Percentiles rank a stretch among this genome's conserved stretches.
Conservation (phyloP, 2,797 vertebrate genomes). For the Apogon hyalosoma region DNA sequence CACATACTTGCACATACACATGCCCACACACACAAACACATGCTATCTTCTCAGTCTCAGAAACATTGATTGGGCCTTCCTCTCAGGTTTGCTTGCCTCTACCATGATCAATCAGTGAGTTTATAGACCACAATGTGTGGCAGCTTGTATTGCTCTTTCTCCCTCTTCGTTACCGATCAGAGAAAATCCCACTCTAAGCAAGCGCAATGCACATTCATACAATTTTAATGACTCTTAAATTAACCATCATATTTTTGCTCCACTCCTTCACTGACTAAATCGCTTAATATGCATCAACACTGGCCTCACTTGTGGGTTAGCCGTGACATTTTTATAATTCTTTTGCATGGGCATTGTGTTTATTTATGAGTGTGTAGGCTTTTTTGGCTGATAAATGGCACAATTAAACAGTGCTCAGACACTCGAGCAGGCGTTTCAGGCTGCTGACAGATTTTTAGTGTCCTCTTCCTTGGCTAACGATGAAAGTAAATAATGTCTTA, state of each 20-base stretch:
- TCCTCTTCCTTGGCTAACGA: slow-evolving; percentile 88
- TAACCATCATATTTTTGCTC: slow-evolving; percentile 88
- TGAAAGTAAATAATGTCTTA: slow-evolving; percentile 93
- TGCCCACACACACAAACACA: slow-evolving; percentile 22
- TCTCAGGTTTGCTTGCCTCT: slow-evolving; percentile 72
- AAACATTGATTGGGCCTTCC: slow-evolving; percentile 76
- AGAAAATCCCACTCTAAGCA: slow-evolving; percentile 87
- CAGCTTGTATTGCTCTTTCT: slow-evolving; percentile 81
- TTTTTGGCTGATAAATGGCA: slow-evolving; percentile 92
- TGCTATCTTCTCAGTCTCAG: slow-evolving; percentile 38
- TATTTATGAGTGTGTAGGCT: slow-evolving; percentile 92
- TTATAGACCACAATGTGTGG: slow-evolving; percentile 85
- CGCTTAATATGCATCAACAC: slow-evolving; percentile 92
- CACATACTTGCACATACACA: slow-evolving; percentile 25
- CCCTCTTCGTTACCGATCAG: slow-evolving; percentile 80
- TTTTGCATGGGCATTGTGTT: slow-evolving; percentile 90
- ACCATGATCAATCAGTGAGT: slow-evolving; percentile 80
- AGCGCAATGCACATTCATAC: slow-evolving; percentile 89
- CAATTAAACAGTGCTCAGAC: slow-evolving; percentile 90
- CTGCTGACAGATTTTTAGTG: slow-evolving; percentile 92
- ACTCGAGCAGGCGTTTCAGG: slow-evolving; percentile 88
- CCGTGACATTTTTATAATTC: slow-evolving; percentile 94
- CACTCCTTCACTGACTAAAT: slow-evolving; percentile 89
- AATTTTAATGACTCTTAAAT: slow-evolving; percentile 96
- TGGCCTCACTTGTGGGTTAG: slow-evolving; percentile 89